Percentiles rank a stretch among this genome's conserved stretches.
Conservation (phyloP, 2,113 vertebrate genomes). For the Nyctibius bracteatus region DNA sequence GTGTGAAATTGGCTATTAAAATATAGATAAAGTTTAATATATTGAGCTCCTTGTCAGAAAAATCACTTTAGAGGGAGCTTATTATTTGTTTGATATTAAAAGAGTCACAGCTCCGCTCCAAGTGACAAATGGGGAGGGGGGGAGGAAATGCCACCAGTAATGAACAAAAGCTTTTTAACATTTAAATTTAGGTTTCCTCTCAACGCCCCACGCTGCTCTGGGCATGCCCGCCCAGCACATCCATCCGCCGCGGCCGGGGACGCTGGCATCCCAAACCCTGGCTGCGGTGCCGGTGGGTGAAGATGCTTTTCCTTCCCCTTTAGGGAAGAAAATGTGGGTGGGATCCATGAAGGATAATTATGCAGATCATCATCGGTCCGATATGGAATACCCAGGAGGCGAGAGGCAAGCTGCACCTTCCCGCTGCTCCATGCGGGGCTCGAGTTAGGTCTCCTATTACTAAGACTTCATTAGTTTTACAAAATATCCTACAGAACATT, state of each 20-base stretch:
- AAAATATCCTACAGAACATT: constrained; percentile 65
- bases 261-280: neutral
- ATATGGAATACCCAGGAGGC: neutral
- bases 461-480: constrained; percentile 70
- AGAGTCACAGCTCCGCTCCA: constrained; percentile 81
- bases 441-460: constrained; percentile 47
- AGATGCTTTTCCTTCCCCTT: neutral
- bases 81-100: constrained; percentile 88
- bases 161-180: constrained; percentile 83
- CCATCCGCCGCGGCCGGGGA: neutral
- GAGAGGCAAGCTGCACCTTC: neutral
- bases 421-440: neutral
- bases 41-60: constrained; percentile 87
- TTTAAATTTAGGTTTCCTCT: constrained; percentile 76
- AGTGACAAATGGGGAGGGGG: constrained; percentile 78
- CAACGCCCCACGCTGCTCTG: constrained; percentile 17
- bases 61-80: constrained; percentile 85
- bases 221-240: neutral
- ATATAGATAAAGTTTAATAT: constrained; percentile 89
- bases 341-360: neutral
- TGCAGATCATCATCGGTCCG: neutral
- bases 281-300: accelerated
- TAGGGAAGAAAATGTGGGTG: neutral
- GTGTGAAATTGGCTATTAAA: constrained; percentile 89
- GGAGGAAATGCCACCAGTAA: constrained; percentile 74